Evolutionary conservation across 2,888 invertebrate species (phyloP).

Genomic region (Temnothorax rugatulus): DNA sequence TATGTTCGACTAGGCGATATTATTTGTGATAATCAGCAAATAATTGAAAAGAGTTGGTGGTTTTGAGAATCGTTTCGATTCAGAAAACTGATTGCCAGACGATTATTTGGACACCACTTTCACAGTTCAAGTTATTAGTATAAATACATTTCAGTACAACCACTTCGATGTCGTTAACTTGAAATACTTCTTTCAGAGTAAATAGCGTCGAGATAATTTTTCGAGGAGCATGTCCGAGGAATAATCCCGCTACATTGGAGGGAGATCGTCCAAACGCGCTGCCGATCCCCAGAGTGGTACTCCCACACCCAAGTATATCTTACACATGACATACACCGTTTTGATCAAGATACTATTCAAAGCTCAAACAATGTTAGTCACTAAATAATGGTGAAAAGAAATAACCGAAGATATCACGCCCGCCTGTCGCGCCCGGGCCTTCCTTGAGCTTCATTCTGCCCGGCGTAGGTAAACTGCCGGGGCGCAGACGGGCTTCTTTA

Average conservation of each 20-base stretch:
- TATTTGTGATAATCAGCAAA: neutral
- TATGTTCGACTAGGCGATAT: neutral
- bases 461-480: slow-evolving; percentile 28
- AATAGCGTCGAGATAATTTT: neutral
- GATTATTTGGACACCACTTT: neutral
- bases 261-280: slow-evolving; percentile 56
- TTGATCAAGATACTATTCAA: slow-evolving; percentile 86
- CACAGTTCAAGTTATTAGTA: neutral
- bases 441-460: slow-evolving; percentile 55
- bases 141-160: neutral
- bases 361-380: slow-evolving; percentile 86
- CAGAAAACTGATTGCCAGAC: neutral
- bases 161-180: slow-evolving; percentile 14
- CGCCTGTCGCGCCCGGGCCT: slow-evolving; percentile 79
- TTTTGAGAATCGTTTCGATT: neutral
- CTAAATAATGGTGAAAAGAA: slow-evolving; percentile 86
- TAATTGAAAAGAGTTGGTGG: neutral
- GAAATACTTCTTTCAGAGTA: neutral
- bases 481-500: slow-evolving; percentile 36
- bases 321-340: slow-evolving; percentile 86
- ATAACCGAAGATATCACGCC: slow-evolving; percentile 82
- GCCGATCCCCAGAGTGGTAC: slow-evolving; percentile 78
- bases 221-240: neutral
- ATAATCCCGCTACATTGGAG: neutral
- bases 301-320: slow-evolving; percentile 86